Base-by-base conservation (phyloP, 2,888 invertebrate species). In the Nesidiocoris tenuis region DNA sequence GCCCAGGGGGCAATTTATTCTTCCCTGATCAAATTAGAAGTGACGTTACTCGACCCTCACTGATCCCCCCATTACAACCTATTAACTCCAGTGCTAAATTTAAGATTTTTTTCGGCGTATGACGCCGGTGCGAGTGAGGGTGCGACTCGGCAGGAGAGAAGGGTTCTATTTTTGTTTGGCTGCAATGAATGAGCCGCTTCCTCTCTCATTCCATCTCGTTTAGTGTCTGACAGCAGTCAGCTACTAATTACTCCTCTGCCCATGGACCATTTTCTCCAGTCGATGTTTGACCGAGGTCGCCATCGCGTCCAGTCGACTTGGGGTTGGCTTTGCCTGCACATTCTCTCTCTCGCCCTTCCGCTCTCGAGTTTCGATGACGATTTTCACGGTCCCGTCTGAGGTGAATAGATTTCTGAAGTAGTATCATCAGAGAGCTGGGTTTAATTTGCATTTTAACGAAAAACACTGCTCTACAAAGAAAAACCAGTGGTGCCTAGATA, bases 181-280 rank as follows among this genome's bases (percentile, higher is more conserved):
- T 72, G 56, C 72, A 72, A 72, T 72, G 72, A 72, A 72, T 72
- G 72, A 72, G 21, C 54, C 61, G 72, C 72, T 72, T 72, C 72
- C 72, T 72, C 61, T 70, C 39, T 63, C 72, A 72, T 72, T 72
- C 72, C 72, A 72, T 72, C 72, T 72, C 63, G 72, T 72, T 72
- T 72, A 72, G 61, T n/a, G 59, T 59, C 59, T 59, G 59, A 39
- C 39, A 39, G 39, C n/a, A 55, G 67, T 39, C 2, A n/a, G 54
- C 67, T 67, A 23, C 19, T 72, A 61, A 72, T 72, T 72, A 63
- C 18, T 16, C 59, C 5, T 59, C n/a, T 63, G 61, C 72, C n/a
- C n/a, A n/a, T n/a, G 55, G 72, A 63, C 72, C 61, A 63, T 67
- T 67, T 56, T 22, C 18, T 18, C 39, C 57, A 70, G 70, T 70